phyloP scores from a whole-genome alignment of 2,888 invertebrate genomes.

The Zygaena filipendulae region DNA sequence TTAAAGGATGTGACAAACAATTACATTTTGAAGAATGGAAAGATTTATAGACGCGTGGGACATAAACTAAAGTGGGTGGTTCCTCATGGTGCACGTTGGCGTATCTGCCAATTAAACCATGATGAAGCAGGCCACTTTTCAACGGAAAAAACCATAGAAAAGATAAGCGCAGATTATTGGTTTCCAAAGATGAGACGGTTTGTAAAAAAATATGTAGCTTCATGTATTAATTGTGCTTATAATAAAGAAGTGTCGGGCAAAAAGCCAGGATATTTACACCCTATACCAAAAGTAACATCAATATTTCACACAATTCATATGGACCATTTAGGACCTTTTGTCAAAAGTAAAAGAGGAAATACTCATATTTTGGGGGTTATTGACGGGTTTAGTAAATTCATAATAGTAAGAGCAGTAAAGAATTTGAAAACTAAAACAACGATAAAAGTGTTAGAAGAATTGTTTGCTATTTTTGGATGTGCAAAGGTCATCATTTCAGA shows the following conservation, averaged over 20 bases:
- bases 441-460: conserved; percentile 7
- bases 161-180: conserved; percentile 4
- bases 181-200: conserved; percentile 11
- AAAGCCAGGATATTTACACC: conserved; percentile 10
- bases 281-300: conserved; percentile 11
- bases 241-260: conserved; percentile 8
- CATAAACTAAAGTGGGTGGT: conserved; percentile 23
- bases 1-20: conserved; percentile 5
- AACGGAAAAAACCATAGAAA: conserved; percentile 10
- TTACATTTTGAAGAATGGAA: conserved; percentile 9
- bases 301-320: conserved; percentile 12
- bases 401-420: conserved; percentile 6
- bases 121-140: conserved; percentile 12
- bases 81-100: conserved; percentile 21
- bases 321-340: conserved; percentile 16
- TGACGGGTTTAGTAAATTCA: conserved; percentile 13
- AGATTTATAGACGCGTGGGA: conserved; percentile 8
- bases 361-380: conserved; percentile 11
- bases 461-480: conserved; percentile 8
- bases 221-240: conserved; percentile 14
- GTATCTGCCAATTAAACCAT: conserved; percentile 21
- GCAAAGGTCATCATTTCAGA: conserved; percentile 13
- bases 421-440: conserved; percentile 7
- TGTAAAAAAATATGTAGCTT: conserved; percentile 11
- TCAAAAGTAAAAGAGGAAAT: conserved; percentile 11